Conservation (phyloP, 1,140 invertebrate species). For the Trichomalopsis sarcophagae region DNA sequence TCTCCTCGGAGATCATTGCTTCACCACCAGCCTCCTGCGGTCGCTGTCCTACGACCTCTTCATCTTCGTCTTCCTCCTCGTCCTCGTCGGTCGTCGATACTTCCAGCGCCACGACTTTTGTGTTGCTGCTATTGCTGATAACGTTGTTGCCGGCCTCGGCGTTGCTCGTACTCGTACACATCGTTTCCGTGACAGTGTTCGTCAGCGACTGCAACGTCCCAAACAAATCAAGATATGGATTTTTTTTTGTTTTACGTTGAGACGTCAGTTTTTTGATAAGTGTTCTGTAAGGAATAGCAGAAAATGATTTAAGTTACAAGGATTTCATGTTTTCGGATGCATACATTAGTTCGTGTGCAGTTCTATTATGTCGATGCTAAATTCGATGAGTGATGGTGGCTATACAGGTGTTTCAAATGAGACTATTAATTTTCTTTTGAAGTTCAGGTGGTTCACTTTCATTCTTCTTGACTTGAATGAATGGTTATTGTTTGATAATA, state of each 20-base stretch:
- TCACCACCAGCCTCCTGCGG: constrained; percentile 74
- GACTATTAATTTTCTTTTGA: not conserved
- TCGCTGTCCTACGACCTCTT: constrained; percentile 47
- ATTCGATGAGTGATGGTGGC: constrained; percentile 8
- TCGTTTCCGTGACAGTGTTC: constrained; percentile 23
- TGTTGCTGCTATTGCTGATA: not conserved
- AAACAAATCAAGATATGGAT: constrained; percentile 46
- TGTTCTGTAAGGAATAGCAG: constrained; percentile 44
- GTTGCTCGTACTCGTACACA: constrained; percentile 5
- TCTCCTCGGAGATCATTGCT: constrained; percentile 74
- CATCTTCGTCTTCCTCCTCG: constrained; percentile 49
- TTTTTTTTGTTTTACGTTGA: constrained; percentile 41
- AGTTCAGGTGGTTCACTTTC: not conserved
- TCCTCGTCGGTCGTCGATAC: constrained; percentile 47
- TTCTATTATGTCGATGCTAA: not conserved
- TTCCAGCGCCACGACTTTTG: constrained; percentile 6
- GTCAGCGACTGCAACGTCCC: constrained; percentile 52
- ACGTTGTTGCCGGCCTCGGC: not conserved
- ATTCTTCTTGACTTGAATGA: not conserved
- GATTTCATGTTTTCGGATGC: not conserved
- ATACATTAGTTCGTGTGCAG: not conserved
- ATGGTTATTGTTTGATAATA: not conserved
- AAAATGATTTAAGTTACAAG: constrained; percentile 17
- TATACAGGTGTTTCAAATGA: not conserved
- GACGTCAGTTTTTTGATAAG: constrained; percentile 43